Evolutionary conservation across 2,113 vertebrate genomes (phyloP), one percentile per base, ranked within the genome.

Genomic region (Aegithalos caudatus): DNA sequence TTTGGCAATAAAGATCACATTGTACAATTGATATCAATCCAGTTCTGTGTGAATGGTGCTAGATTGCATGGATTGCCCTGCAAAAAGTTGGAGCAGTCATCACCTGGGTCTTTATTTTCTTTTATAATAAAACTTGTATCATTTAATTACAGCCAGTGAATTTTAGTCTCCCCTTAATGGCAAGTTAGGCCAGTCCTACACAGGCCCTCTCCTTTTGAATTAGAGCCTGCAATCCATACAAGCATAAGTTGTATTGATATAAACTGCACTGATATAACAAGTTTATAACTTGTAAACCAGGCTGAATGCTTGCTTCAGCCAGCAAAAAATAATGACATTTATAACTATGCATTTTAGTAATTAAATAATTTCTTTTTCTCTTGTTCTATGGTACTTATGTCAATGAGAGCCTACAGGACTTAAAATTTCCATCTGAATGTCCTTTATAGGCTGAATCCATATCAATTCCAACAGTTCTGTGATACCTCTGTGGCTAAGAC

Each of bases 261-360:
- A 78, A 92, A 25, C 23, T 60, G 12, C 27, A 58, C 15, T 50
- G 12, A 54, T 28, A 28, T 12, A 28, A n/a, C 12, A 44, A 9
- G 27, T 24, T 48, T 23, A 40, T 48, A 65, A 85, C 24, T 5
- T 1, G 0, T 11, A 25, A 42, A 42, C 31, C 7, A 16, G 15
- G 24, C 24, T 57, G 12, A 66, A 57, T 31, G 85, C 56, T 94
- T 87, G 47, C 51, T 95, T 95, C 53, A 94, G 70, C 33, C 73
- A 91, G 84, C 8, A 96, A 96, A 95, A 97, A 94, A 88, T 79
- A 93, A 92, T 66, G 33, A 62, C 72, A 94, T 94, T 95, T 95
- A 67, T 81, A 81, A 45, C 77, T 93, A 62, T 74, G 57, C 47
- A 88, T 91, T 97, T 97, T 93, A 95, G 58, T 83, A 95, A 96